These are phyloP conservation scores for Noctuana brunneofusca DNA, from an alignment of 2,888 invertebrate genomes.

Conservation along the genomic window DNA sequence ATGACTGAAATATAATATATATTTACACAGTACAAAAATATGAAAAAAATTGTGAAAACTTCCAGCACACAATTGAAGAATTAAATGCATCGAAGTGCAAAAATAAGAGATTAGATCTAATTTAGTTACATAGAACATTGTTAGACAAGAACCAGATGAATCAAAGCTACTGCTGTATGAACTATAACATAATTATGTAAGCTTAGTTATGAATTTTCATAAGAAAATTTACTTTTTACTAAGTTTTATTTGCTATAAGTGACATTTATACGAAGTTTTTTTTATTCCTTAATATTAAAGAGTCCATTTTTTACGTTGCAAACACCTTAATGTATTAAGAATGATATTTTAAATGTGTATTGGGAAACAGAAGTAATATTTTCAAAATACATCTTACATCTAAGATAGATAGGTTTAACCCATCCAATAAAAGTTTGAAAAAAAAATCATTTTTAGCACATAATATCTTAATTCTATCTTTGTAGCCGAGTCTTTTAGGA, in stretches of 20 bases:
- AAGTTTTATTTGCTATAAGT: background rate
- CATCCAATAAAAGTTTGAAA: background rate
- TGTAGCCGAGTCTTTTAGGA: too few species aligned
- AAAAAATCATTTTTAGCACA: too few species aligned
- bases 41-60: slow-evolving; percentile 5
- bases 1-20: slow-evolving; percentile 24
- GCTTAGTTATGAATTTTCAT: too few species aligned
- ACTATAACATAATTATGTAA: background rate
- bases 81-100: slow-evolving; percentile 29
- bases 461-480: too few species aligned
- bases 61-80: slow-evolving; percentile 16
- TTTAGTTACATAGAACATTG: background rate
- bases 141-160: background rate
- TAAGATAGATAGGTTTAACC: slow-evolving; percentile 21
- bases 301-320: background rate
- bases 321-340: background rate
- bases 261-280: background rate
- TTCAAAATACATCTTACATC: slow-evolving; percentile 2
- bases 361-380: too few species aligned
- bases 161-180: background rate
- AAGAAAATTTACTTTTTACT: too few species aligned
- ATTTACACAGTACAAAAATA: slow-evolving; percentile 29
- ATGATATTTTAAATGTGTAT: background rate
- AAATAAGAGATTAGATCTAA: background rate
- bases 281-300: background rate